Evolutionary conservation across 30 jellyfish, hydroid and myxozoan species (phyloP).

Genomic region (Pelagia noctiluca): DNA sequence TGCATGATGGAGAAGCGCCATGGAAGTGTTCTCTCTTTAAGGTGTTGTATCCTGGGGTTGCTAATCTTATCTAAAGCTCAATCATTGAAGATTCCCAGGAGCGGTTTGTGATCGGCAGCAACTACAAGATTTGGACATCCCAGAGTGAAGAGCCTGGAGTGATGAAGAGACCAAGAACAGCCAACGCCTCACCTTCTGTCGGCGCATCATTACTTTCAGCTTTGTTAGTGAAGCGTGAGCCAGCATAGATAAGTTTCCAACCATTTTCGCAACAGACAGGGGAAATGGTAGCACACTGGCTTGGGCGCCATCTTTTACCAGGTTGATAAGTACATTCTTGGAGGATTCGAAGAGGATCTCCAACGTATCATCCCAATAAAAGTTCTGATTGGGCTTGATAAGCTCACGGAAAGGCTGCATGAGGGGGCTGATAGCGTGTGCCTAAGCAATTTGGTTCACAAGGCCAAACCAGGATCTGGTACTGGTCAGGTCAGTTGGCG

Average conservation of each 20-base stretch:
- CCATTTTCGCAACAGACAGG: constrained; percentile 29
- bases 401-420: background rate
- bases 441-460: no score
- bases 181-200: constrained; percentile 62
- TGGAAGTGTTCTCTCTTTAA: constrained; percentile 17
- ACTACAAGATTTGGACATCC: constrained; percentile 36
- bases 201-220: constrained; percentile 64
- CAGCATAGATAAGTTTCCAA: constrained; percentile 25
- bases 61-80: background rate
- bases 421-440: background rate
- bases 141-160: constrained; percentile 24
- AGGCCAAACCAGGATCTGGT: constrained; percentile 7
- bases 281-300: background rate
- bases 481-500: constrained; percentile 20
- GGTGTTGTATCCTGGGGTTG: background rate
- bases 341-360: background rate
- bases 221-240: constrained; percentile 53
- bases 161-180: constrained; percentile 52
- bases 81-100: background rate
- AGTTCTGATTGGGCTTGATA: background rate
- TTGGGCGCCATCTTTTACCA: constrained; percentile 28
- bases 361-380: background rate
- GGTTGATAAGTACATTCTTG: background rate
- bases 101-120: constrained; percentile 62
- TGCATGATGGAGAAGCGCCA: background rate